Evolutionary conservation across 2,888 invertebrate genomes (phyloP).

Genomic region (Pterostichus madidus): DNA sequence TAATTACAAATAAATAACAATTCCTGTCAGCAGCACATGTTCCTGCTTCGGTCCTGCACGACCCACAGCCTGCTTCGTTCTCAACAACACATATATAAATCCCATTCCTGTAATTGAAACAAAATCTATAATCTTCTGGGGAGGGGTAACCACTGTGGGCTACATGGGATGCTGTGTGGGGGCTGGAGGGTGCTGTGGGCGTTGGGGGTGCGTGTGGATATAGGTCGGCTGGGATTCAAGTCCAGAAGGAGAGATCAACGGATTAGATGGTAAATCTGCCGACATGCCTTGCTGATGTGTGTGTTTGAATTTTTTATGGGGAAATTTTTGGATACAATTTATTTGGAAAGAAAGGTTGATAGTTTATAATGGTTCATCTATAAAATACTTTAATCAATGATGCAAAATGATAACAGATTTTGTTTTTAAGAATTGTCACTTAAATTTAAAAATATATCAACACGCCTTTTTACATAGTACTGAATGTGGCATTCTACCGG

Average conservation of each 20-base stretch:
- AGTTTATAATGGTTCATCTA: too few relatives aligned
- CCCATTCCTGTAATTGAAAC: slow-evolving; percentile 64
- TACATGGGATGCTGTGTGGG: not conserved
- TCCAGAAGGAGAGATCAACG: not conserved
- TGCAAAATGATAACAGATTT: too few relatives aligned
- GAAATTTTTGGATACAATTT: not conserved
- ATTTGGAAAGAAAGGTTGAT: too few relatives aligned
- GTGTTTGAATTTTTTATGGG: not conserved
- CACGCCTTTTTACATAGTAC: too few relatives aligned
- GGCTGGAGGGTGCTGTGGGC: too few relatives aligned
- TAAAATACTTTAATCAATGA: too few relatives aligned
- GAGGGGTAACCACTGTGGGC: slow-evolving; percentile 5
- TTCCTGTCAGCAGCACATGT: slow-evolving; percentile 46
- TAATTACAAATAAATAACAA: slow-evolving; percentile 56
- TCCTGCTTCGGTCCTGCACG: not conserved
- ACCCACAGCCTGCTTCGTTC: slow-evolving; percentile 25
- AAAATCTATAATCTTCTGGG: slow-evolving; percentile 61
- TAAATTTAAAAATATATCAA: too few relatives aligned
- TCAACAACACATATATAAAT: slow-evolving; percentile 62
- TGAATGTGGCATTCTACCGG: too few relatives aligned
- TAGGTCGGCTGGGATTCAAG: too few relatives aligned
- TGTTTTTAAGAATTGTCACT: too few relatives aligned
- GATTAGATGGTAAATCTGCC: slow-evolving; percentile 17
- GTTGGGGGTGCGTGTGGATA: too few relatives aligned
- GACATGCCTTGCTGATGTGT: not conserved